A percentile compares a stretch with the other conserved stretches of the same genome.
phyloP scores from a whole-genome alignment of 2,888 invertebrate species.

The Prosopocoilus inquinatus region DNA sequence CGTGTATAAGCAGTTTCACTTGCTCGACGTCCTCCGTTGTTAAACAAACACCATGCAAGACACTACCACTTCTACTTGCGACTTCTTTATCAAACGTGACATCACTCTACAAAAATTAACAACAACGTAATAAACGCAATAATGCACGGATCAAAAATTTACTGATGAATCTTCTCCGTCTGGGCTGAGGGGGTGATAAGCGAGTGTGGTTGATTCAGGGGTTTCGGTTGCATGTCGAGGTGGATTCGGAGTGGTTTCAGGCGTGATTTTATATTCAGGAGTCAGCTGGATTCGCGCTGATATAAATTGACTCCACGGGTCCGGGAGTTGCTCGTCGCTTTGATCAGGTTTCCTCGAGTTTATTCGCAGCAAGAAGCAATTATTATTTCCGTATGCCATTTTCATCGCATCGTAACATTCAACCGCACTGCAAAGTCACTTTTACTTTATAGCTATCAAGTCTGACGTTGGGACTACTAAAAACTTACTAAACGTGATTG shows the following conservation, averaged over 20 bases:
- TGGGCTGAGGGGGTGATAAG: constrained; percentile 74
- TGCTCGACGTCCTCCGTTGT: constrained; percentile 82
- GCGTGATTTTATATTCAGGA: constrained; percentile 29
- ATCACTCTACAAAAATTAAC: constrained; percentile 5
- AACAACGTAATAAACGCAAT: background rate
- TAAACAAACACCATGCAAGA: constrained; percentile 71
- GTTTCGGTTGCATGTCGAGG: constrained; percentile 15
- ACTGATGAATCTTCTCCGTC: constrained; percentile 52
- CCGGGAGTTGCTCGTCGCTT: constrained; percentile 61
- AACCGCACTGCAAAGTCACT: constrained; percentile 65
- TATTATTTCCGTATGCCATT: constrained; percentile 79
- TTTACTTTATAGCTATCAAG: constrained; percentile 5
- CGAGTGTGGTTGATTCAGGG: constrained; percentile 23
- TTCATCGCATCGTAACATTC: constrained; percentile 81
- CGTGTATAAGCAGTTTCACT: constrained; percentile 79
- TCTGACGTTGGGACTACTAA: constrained; percentile 9
- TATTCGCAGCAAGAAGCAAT: constrained; percentile 86
- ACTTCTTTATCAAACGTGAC: background rate
- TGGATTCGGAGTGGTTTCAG: constrained; percentile 39
- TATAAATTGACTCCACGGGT: constrained; percentile 84
- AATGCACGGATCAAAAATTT: constrained; percentile 11
- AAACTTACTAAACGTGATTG: constrained; percentile 70
- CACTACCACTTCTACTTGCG: constrained; percentile 4
- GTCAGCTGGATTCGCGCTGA: constrained; percentile 51
- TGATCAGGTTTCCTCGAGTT: constrained; percentile 73